Conservation (phyloP, 2,113 vertebrate genomes). For the Siniperca knerii region DNA sequence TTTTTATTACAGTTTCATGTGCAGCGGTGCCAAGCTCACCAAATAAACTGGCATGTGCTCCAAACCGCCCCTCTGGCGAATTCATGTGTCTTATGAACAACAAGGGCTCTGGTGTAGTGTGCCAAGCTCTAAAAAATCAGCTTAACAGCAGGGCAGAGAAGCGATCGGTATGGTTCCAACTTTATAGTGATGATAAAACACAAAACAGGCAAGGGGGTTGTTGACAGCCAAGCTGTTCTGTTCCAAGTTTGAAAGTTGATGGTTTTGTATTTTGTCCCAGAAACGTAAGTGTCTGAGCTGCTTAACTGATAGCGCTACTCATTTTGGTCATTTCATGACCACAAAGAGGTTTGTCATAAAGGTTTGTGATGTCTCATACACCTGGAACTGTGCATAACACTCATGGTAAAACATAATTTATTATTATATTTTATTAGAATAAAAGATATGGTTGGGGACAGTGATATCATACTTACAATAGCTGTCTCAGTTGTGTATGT, state of each 20-base stretch:
- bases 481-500: not conserved
- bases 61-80: slow-evolving; percentile 55
- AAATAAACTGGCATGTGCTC: slow-evolving; percentile 65
- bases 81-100: slow-evolving; percentile 69
- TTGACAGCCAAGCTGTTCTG: slow-evolving; percentile 30
- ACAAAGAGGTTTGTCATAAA: not conserved
- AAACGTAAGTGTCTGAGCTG: slow-evolving; percentile 6
- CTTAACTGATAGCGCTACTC: not conserved
- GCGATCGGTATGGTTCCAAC: slow-evolving; percentile 35
- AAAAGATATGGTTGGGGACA: not conserved
- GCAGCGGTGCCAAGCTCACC: slow-evolving; percentile 69
- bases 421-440: not conserved
- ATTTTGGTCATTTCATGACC: slow-evolving; percentile 1
- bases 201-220: slow-evolving; percentile 13
- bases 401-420: not conserved
- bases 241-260: slow-evolving; percentile 29
- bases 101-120: slow-evolving; percentile 48
- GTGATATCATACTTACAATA: not conserved
- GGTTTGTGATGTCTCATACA: not conserved
- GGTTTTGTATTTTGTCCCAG: slow-evolving; percentile 19
- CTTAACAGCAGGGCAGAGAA: slow-evolving; percentile 47
- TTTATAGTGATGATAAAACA: slow-evolving; percentile 55
- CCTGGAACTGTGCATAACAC: not conserved
- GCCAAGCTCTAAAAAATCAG: slow-evolving; percentile 56
- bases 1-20: slow-evolving; percentile 81